Conservation (phyloP, 2,888 invertebrate genomes). For the Resseliella maxima region DNA sequence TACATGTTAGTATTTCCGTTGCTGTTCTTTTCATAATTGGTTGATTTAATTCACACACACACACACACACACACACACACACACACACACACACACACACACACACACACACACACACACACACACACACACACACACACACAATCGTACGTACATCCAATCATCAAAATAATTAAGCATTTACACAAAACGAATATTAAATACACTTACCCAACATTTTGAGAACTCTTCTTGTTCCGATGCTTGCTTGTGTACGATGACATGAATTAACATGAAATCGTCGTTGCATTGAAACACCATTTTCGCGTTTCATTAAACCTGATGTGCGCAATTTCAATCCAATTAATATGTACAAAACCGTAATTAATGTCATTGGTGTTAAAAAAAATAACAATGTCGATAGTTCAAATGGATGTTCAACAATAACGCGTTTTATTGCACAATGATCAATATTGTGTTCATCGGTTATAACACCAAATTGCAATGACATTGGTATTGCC, state of each 20-base stretch:
- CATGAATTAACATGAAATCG: conserved; percentile 60
- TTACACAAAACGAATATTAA: neutral
- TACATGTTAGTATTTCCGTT: neutral
- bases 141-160: too few species aligned
- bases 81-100: too few species aligned
- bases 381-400: conserved; percentile 83
- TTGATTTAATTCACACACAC: neutral
- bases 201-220: conserved; percentile 79
- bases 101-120: too few species aligned
- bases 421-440: conserved; percentile 65
- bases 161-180: too few species aligned
- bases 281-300: conserved; percentile 62
- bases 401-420: conserved; percentile 70
- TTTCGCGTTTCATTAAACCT: conserved; percentile 67
- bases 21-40: neutral
- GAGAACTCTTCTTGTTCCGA: conserved; percentile 77
- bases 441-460: conserved; percentile 64
- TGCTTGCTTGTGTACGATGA: conserved; percentile 68
- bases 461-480: conserved; percentile 77
- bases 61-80: too few species aligned
- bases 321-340: conserved; percentile 76
- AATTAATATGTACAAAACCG: conserved; percentile 83
- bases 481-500: conserved; percentile 82
- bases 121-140: too few species aligned
- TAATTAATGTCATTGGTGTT: conserved; percentile 87